Evolutionary conservation across 2,888 invertebrate species (phyloP), one percentile per base, ranked within the genome.

Genomic region (Lissonota sp.): DNA sequence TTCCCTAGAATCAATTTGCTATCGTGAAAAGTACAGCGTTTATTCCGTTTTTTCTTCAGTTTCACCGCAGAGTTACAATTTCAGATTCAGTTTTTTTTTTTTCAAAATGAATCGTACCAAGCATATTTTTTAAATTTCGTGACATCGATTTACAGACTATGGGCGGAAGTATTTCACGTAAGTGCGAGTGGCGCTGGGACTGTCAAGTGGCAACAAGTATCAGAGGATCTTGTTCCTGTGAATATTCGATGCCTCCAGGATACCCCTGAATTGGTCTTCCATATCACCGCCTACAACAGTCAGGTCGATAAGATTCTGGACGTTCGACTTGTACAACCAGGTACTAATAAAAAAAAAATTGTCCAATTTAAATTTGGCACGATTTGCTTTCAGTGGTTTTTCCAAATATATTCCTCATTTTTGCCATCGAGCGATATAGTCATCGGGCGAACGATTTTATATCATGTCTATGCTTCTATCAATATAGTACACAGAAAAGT

Each of bases 101-200:
- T 26, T 26, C 26, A 4, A 10, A 46, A 55, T 55, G 5, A 16
- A 51, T 51, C 6, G 14, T 37, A 44, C 39, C 7, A 8, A 39
- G n/a, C 12, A 26, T 40, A 5, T 26, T n/a, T 10, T 69, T 7
- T 5, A 63, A 60, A 64, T 67, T 69, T 10, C 44, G 6, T 14
- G 42, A 71, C 83, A 84, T 80, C 83, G 1, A 66, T 74, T 87
- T 94, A 89, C 95, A 97, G 99, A 94, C 94, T 99, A 92, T 99
- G 99, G 99, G 99, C 99, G 87, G 99, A 99, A 94, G 98, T 99
- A 90, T 99, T 99, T 94, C 98, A 99, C 93, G 99, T 99, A 91
- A 98, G 98, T 88, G 97, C 98, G 71, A 97, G 97, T 90, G 97
- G 97, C 84, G 96, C 97, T 85, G 98, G 98, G 90, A 97, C 97